phyloP scores from a whole-genome alignment of 2,888 invertebrate species.

The Pilophorus perplexus region DNA sequence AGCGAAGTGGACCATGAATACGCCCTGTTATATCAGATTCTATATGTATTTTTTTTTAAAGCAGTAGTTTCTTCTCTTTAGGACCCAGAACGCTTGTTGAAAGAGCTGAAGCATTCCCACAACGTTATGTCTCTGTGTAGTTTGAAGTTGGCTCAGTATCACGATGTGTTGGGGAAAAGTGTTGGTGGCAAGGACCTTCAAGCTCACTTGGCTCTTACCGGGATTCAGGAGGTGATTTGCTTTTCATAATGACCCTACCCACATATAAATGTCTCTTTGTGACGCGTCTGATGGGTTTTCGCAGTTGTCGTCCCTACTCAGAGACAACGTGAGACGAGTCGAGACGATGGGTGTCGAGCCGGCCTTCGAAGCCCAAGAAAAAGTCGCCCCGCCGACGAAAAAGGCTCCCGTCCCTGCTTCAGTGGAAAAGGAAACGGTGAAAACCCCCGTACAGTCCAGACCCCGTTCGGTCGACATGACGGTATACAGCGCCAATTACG shows the following conservation, averaged over 20 bases:
- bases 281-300: not conserved
- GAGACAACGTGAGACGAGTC: slow-evolving; percentile 1
- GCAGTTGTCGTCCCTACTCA: slow-evolving; percentile 28
- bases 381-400: not conserved
- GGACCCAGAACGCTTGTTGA: slow-evolving; percentile 54
- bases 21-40: no score
- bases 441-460: slow-evolving; percentile 19
- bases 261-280: not conserved
- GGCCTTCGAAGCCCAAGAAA: slow-evolving; percentile 37
- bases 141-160: slow-evolving; percentile 54
- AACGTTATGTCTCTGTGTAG: slow-evolving; percentile 55
- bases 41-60: no score
- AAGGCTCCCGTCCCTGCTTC: not conserved
- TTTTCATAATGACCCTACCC: no score
- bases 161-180: slow-evolving; percentile 53
- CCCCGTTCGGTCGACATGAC: slow-evolving; percentile 43
- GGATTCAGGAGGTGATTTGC: slow-evolving; percentile 54
- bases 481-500: slow-evolving; percentile 36
- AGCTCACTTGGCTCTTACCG: slow-evolving; percentile 54
- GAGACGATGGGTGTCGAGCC: slow-evolving; percentile 20
- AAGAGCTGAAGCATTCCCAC: slow-evolving; percentile 55
- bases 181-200: slow-evolving; percentile 52
- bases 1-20: no score
- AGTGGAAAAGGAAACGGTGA: slow-evolving; percentile 12
- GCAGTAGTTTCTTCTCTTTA: slow-evolving; percentile 45